Conservation (phyloP, 2,888 invertebrate species). For the Hyposoter didymator region DNA sequence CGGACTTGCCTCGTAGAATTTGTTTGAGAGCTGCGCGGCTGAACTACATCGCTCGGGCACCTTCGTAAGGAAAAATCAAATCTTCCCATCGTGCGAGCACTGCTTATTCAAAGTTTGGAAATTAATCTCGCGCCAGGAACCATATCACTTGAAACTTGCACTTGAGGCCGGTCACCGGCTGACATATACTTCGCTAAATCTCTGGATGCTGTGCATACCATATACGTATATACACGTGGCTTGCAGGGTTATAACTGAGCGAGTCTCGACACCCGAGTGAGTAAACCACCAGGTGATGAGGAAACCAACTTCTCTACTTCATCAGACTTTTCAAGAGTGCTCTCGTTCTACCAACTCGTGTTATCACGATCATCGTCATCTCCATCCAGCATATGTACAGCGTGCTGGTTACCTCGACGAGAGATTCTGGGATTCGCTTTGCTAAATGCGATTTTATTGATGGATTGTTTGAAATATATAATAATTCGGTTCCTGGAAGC, state of each 20-base stretch:
- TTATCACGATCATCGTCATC: conserved; percentile 23
- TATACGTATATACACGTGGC: conserved; percentile 8
- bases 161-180: conserved; percentile 30
- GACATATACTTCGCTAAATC: not conserved
- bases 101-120: conserved; percentile 43
- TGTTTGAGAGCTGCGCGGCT: not conserved
- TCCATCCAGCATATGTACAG: not conserved
- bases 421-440: not conserved
- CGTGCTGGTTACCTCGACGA: not conserved
- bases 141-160: conserved; percentile 50
- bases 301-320: conserved; percentile 44
- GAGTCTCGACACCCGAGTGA: conserved; percentile 34
- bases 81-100: not conserved
- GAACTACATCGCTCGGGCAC: not conserved
- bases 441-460: not conserved
- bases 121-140: conserved; percentile 47
- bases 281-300: conserved; percentile 8
- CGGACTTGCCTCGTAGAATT: not conserved
- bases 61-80: not conserved
- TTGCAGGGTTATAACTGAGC: conserved; percentile 10
- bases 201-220: conserved; percentile 43
- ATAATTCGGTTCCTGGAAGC: not conserved
- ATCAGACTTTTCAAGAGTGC: conserved; percentile 53
- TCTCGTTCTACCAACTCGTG: conserved; percentile 14
- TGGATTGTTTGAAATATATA: not conserved